Evolutionary conservation across 2,113 vertebrate species (phyloP).

Genomic region (Pica pica): DNA sequence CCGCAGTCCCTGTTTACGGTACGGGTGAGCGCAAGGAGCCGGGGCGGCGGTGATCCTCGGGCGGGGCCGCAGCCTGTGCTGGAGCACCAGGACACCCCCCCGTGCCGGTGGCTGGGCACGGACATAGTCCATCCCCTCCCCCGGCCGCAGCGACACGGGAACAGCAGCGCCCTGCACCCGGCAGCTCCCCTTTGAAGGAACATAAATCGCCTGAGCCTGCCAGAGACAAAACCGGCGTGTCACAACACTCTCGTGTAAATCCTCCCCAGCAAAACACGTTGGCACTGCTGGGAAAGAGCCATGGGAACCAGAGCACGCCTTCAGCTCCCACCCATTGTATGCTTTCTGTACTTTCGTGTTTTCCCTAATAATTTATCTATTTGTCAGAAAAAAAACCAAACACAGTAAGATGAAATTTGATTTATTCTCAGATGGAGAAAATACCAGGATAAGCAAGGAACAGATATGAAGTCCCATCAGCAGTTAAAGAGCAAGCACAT

Average conservation of each 20-base stretch:
- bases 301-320: rapidly evolving
- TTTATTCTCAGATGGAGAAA: neutral
- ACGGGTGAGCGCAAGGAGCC: rapidly evolving
- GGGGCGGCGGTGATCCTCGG: neutral
- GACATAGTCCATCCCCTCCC: neutral
- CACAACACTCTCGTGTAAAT: rapidly evolving
- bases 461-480: neutral
- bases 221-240: neutral
- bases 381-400: neutral
- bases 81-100: neutral
- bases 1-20: rapidly evolving
- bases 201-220: rapidly evolving
- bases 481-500: neutral
- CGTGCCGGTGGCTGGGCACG: neutral
- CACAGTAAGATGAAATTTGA: neutral
- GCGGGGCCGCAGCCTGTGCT: neutral
- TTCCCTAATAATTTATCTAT: too few species aligned
- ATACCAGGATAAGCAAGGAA: neutral
- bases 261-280: neutral
- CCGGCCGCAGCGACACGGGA: neutral
- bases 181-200: too few species aligned
- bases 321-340: neutral
- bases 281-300: neutral
- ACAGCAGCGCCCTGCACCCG: neutral
- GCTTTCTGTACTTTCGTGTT: neutral